Base-by-base conservation (phyloP, 1,140 invertebrate species). In the Drosophila santomea region DNA sequence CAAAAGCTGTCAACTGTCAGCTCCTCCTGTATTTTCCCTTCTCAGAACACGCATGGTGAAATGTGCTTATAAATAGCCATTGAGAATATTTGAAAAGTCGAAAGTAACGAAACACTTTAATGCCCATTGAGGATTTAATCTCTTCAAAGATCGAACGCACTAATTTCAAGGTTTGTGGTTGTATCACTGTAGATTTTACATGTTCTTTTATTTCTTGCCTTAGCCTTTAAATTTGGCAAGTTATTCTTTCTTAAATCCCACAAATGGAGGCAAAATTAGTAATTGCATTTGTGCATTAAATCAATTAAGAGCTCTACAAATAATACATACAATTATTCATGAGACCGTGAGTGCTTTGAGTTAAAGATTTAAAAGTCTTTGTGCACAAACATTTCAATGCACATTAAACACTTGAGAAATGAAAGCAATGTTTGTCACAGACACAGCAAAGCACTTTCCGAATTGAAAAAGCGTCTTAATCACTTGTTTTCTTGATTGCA, bases 1-100 rank as follows among this genome's bases (percentile, higher is more conserved):
- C 80, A 62, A 89, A 67, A 78, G 50, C 83, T 89, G 83, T 88
- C 83, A 88, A 89, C 61, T 83, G 84, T 83, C 83, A 89, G 51
- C 58, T 59, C 36, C 39, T 14, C 35, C 32, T 38, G 17, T 10
- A 17, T 28, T 17, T 39, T 17, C 4, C 43, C 15, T 23, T 14
- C 44, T 6, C 43, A 35, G 20, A 41, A 35, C 35, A 63, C 67
- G 48, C 32, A 55, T 5, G 11, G 28, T 69, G 32, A 44, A 59
- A 67, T 76, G 32, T 8, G 8, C 32, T 32, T 32, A 32, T 32
- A 32, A 32, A 32, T 32, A 32, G 32, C 32, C 32, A 32, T 32
- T 8, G 32, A 32, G 32, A 32, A 32, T 32, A 0, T 10, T 10
- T 10, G 3, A 32, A 32, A 32, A 28, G 28, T 28, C 28, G 28